A percentile compares a stretch with the other conserved stretches of the same genome.
phyloP scores from a whole-genome alignment of 30 jellyfish, hydroid and myxozoan species.

The Sanderia malayensis region DNA sequence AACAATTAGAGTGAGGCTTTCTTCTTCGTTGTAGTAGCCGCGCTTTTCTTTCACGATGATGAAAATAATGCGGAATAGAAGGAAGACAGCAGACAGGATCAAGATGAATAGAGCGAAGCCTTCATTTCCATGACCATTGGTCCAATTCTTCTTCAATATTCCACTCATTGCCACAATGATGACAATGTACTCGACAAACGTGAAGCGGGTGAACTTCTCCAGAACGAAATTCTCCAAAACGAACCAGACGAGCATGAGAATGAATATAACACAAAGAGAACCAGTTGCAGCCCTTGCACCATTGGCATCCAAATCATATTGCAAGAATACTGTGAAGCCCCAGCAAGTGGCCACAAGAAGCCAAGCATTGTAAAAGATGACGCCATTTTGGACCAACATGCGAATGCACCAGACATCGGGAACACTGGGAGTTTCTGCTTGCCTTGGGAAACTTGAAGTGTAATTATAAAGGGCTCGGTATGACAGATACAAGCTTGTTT shows the following conservation, averaged over 20 bases:
- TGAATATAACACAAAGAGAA: constrained; percentile 31
- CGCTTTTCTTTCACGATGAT: constrained; percentile 39
- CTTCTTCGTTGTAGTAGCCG: background rate
- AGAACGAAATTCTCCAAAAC: constrained; percentile 56
- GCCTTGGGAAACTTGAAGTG: constrained; percentile 16
- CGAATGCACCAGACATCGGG: constrained; percentile 71
- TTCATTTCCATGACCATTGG: constrained; percentile 54
- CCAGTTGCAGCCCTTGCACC: constrained; percentile 57
- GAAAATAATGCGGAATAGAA: constrained; percentile 41
- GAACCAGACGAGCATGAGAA: constrained; percentile 55
- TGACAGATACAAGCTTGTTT: constrained; percentile 40
- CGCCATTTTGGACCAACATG: constrained; percentile 66
- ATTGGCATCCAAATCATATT: constrained; percentile 43
- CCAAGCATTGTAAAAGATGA: constrained; percentile 63
- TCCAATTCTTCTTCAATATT: constrained; percentile 46
- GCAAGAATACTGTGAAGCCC: constrained; percentile 28
- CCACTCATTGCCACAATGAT: constrained; percentile 60
- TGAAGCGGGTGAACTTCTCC: constrained; percentile 39
- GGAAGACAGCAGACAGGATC: constrained; percentile 35
- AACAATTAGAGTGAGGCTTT: background rate
- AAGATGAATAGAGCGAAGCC: constrained; percentile 40
- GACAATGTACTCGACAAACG: constrained; percentile 54
- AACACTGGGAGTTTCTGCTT: constrained; percentile 5
- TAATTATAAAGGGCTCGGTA: constrained; percentile 35
- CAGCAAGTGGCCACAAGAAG: constrained; percentile 56